Evolutionary conservation across 2,797 vertebrate genomes (phyloP).

Genomic region (Anas bernieri): DNA sequence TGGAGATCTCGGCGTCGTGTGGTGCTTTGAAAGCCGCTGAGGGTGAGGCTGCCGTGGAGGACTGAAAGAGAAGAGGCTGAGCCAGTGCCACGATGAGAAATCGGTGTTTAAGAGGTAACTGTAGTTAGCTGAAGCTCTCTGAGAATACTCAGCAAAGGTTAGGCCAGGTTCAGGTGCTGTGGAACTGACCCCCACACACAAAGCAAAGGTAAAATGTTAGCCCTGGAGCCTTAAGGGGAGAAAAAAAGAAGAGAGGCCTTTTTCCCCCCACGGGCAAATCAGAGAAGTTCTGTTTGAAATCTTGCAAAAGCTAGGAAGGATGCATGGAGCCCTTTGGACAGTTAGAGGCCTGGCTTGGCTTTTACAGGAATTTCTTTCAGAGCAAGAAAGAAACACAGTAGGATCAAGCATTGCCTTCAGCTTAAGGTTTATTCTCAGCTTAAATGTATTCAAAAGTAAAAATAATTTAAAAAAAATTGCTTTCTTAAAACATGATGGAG

Average conservation of each 20-base stretch:
- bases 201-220: not conserved
- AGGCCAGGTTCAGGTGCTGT: not conserved
- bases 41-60: accelerated
- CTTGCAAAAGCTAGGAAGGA: not conserved
- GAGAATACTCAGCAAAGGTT: accelerated
- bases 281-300: not conserved
- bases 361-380: not conserved
- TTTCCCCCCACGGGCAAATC: not conserved
- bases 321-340: too few species aligned
- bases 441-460: constrained; percentile 31
- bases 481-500: not conserved
- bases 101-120: too few species aligned
- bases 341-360: not conserved
- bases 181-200: not conserved
- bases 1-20: not conserved
- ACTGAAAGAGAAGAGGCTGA: accelerated
- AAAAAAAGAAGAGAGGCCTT: not conserved
- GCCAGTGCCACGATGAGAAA: not conserved
- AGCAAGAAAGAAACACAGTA: not conserved
- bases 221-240: accelerated
- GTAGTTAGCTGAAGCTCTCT: not conserved
- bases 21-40: not conserved
- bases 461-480: constrained; percentile 15
- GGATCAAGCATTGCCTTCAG: accelerated
- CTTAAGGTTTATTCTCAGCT: constrained; percentile 16